These are phyloP conservation scores for Aspidoscelis tigris DNA, from an alignment of 2,113 vertebrate species.

Conservation along the genomic window DNA sequence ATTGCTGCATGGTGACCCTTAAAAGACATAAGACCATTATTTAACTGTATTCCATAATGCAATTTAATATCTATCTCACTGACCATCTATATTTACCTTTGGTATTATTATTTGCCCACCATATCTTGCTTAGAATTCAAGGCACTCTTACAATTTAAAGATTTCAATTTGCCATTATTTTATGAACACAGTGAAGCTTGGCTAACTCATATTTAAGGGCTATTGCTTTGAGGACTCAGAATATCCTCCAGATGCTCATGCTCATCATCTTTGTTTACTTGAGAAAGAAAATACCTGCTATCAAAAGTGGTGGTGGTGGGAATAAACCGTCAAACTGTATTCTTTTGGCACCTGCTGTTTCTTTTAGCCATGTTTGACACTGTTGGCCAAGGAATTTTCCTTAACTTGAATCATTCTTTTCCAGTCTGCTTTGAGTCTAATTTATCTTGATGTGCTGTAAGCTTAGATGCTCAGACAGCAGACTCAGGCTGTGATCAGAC, in stretches of 20 bases:
- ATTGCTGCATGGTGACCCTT: slow-evolving; percentile 1
- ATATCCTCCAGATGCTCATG: rapidly evolving
- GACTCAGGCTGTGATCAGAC: no score
- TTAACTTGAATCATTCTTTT: not conserved
- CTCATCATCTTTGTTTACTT: not conserved
- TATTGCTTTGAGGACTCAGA: not conserved
- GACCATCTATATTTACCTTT: slow-evolving; percentile 7
- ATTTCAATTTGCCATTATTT: slow-evolving; percentile 11
- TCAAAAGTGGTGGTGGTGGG: slow-evolving; percentile 3
- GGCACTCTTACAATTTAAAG: not conserved
- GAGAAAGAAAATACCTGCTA: not conserved
- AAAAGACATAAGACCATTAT: not conserved
- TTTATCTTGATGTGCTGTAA: slow-evolving; percentile 11
- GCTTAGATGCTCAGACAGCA: not conserved
- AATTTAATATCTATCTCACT: slow-evolving; percentile 6
- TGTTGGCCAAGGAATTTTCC: slow-evolving; percentile 28
- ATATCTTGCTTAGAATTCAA: slow-evolving; percentile 1
- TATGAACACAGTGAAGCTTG: not conserved
- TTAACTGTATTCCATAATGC: not conserved
- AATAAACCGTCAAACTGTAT: not conserved
- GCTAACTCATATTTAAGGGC: not conserved
- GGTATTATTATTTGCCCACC: slow-evolving; percentile 18
- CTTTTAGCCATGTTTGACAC: slow-evolving; percentile 15
- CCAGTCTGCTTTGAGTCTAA: slow-evolving; percentile 19
- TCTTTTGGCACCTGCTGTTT: not conserved